A percentile compares a stretch with the other conserved stretches of the same genome.
phyloP scores from a whole-genome alignment of 2,797 vertebrate species.

The Crenichthys baileyi region DNA sequence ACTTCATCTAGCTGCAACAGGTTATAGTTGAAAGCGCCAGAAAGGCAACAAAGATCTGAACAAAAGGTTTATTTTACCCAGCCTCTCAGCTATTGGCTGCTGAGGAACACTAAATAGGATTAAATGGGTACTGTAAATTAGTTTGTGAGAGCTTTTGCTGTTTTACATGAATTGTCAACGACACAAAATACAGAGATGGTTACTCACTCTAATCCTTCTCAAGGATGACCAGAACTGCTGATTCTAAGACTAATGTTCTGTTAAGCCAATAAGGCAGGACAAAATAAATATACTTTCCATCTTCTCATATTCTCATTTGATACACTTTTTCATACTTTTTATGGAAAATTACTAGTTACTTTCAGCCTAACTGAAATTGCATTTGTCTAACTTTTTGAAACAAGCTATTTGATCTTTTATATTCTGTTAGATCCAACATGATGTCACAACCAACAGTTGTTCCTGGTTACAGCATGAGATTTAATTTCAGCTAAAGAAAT shows the following conservation, averaged over 20 bases:
- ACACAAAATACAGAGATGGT: not conserved
- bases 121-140: no score
- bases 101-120: no score
- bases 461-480: conserved; percentile 38
- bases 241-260: not conserved
- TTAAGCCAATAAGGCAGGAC: not conserved
- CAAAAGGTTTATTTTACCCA: no score
- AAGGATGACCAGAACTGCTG: not conserved
- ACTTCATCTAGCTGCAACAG: no score
- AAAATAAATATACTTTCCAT: not conserved
- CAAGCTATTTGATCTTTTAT: not conserved
- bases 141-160: not conserved
- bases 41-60: no score
- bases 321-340: no score
- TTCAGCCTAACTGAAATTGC: not conserved
- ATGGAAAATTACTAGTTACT: not conserved
- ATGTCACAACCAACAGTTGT: conserved; percentile 17
- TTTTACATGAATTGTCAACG: not conserved
- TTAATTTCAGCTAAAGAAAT: conserved; percentile 44
- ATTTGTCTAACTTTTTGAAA: not conserved
- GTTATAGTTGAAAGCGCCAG: no score
- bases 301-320: not conserved
- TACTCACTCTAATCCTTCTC: not conserved
- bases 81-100: no score
- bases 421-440: conserved; percentile 4